A percentile compares a stretch with the other conserved stretches of the same genome.
phyloP scores from a whole-genome alignment of 2,888 invertebrate species.

The Coecobrya sp. region DNA sequence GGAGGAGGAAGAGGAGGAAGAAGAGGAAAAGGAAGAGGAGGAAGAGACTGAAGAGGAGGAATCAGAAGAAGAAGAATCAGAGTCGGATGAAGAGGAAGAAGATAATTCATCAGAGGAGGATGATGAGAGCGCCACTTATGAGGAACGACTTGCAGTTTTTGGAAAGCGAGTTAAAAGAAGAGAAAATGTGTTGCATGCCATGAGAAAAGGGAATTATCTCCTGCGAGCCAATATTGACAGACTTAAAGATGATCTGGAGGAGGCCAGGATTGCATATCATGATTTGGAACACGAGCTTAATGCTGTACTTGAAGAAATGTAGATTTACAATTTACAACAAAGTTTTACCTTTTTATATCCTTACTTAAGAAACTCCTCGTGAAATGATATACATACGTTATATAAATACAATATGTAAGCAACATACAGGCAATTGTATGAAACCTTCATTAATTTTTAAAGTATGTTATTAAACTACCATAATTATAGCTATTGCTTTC shows the following conservation, averaged over 20 bases:
- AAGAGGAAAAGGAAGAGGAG: constrained; percentile 88
- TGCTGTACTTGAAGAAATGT: constrained; percentile 94
- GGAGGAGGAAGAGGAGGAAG: constrained; percentile 91
- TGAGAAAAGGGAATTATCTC: constrained; percentile 96
- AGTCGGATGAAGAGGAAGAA: constrained; percentile 87
- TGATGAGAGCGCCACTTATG: constrained; percentile 89
- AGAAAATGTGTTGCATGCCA: constrained; percentile 93
- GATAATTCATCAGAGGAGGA: constrained; percentile 87
- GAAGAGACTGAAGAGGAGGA: constrained; percentile 88
- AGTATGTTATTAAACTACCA: neutral
- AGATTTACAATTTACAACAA: neutral
- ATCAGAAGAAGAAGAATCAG: constrained; percentile 84
- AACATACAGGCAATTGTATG: neutral
- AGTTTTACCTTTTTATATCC: neutral
- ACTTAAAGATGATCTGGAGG: constrained; percentile 94
- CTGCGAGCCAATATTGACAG: constrained; percentile 96
- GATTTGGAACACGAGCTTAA: constrained; percentile 94
- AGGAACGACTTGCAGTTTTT: constrained; percentile 83
- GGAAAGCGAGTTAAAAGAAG: constrained; percentile 89
- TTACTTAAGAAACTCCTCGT: neutral
- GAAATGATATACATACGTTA: neutral
- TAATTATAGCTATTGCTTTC: constrained; percentile 22
- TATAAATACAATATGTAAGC: neutral
- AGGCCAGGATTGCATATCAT: constrained; percentile 93
- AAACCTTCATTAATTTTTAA: neutral